These are phyloP conservation scores for Lates japonicus DNA, from an alignment of 2,797 vertebrate species.

Conservation along the genomic window DNA sequence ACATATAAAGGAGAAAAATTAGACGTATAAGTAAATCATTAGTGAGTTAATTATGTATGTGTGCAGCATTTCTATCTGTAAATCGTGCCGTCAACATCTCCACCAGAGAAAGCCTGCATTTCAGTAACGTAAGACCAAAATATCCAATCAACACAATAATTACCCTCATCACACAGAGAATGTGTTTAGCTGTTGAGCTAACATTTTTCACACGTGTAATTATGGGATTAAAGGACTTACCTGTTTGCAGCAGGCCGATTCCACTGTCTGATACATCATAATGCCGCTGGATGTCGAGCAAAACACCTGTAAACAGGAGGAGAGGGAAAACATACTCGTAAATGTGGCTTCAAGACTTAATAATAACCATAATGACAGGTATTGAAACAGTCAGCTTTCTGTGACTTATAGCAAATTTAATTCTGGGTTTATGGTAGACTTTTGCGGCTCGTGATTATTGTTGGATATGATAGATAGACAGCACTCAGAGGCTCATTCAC, in stretches of 20 bases:
- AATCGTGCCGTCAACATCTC: neutral
- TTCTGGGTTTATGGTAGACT: constrained; percentile 9
- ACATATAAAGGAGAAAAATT: neutral
- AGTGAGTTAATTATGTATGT: neutral
- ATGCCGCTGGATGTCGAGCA: constrained; percentile 95
- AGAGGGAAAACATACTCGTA: constrained; percentile 8
- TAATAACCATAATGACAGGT: constrained; percentile 14
- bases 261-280: constrained; percentile 92
- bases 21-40: neutral
- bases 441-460: constrained; percentile 39
- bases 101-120: neutral
- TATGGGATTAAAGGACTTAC: constrained; percentile 84
- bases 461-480: constrained; percentile 21
- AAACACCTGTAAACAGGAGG: constrained; percentile 87
- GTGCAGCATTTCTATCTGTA: neutral
- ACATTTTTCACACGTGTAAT: constrained; percentile 46
- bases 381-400: constrained; percentile 16
- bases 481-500: constrained; percentile 43
- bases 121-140: constrained; percentile 29
- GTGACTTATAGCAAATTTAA: constrained; percentile 8
- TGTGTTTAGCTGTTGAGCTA: constrained; percentile 26
- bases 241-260: constrained; percentile 95
- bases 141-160: constrained; percentile 44
- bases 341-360: constrained; percentile 22
- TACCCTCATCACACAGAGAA: constrained; percentile 23